A percentile compares a stretch with the other conserved stretches of the same genome.
Conservation (phyloP, 2,888 invertebrate species). For the Caenorhabditis sp. region DNA sequence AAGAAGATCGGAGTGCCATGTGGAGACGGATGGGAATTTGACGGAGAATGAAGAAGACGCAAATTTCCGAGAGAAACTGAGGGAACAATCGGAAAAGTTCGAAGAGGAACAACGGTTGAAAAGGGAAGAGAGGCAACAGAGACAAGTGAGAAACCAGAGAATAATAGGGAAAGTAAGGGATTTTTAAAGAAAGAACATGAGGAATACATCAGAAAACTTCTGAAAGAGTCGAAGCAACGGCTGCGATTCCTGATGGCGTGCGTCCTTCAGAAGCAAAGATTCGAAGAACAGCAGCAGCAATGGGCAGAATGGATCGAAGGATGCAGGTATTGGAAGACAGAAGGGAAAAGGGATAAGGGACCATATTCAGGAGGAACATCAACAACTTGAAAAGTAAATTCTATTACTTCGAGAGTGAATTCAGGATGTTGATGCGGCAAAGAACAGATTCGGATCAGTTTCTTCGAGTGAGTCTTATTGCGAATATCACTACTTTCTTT, state of each 20-base stretch:
- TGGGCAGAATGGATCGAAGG: background rate
- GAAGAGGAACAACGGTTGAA: background rate
- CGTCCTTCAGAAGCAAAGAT: background rate
- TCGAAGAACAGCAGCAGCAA: background rate
- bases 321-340: background rate
- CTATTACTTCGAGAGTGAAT: background rate
- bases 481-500: background rate
- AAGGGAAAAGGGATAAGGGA: background rate
- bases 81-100: background rate
- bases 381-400: background rate
- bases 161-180: background rate
- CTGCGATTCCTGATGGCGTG: background rate
- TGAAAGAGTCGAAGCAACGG: background rate
- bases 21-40: background rate
- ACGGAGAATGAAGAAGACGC: background rate
- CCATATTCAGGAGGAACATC: background rate
- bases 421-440: background rate
- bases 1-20: background rate
- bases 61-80: background rate
- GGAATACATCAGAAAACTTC: background rate
- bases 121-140: background rate
- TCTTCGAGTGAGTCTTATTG: background rate
- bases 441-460: background rate
- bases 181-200: background rate
- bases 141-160: background rate